Percentiles rank a stretch among this genome's conserved stretches.
Evolutionary conservation across 1,140 invertebrate genomes (phyloP).

Genomic region (Mylabris phalerata): DNA sequence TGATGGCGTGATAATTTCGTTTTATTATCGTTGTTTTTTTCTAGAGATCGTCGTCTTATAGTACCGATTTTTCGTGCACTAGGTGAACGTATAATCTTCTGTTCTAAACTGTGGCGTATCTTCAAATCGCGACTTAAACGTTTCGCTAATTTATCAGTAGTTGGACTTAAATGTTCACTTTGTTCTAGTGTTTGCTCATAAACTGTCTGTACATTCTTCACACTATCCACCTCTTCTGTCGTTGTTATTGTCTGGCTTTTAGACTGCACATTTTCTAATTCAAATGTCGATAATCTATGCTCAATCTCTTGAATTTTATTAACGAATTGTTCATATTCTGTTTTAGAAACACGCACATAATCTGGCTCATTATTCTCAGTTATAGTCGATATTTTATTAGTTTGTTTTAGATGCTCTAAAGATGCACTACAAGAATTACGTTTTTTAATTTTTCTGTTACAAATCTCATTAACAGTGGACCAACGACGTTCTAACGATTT

Average conservation of each 20-base stretch:
- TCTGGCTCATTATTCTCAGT: slow-evolving; percentile 42
- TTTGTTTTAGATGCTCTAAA: slow-evolving; percentile 9
- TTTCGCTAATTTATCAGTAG: slow-evolving; percentile 62
- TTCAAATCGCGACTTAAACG: slow-evolving; percentile 64
- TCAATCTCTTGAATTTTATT: slow-evolving; percentile 64
- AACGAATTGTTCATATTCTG: slow-evolving; percentile 68
- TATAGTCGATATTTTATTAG: neutral
- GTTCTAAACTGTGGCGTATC: slow-evolving; percentile 58
- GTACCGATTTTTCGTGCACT: slow-evolving; percentile 72
- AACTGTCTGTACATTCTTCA: slow-evolving; percentile 54
- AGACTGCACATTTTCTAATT: slow-evolving; percentile 49
- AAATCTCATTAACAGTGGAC: slow-evolving; percentile 31
- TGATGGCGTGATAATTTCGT: slow-evolving; percentile 31
- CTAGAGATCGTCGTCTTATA: slow-evolving; percentile 56
- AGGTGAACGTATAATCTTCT: slow-evolving; percentile 68
- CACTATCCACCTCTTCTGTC: slow-evolving; percentile 24
- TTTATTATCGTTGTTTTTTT: slow-evolving; percentile 21
- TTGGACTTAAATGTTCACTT: slow-evolving; percentile 50
- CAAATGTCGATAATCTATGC: slow-evolving; percentile 54
- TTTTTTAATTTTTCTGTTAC: slow-evolving; percentile 24
- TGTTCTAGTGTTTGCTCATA: slow-evolving; percentile 67
- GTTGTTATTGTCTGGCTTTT: slow-evolving; percentile 15
- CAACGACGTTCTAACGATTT: slow-evolving; percentile 33
- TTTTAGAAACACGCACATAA: slow-evolving; percentile 61
- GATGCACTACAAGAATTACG: slow-evolving; percentile 25